Base-by-base conservation (phyloP, 2,888 invertebrate genomes). In the Idaea aversata region DNA sequence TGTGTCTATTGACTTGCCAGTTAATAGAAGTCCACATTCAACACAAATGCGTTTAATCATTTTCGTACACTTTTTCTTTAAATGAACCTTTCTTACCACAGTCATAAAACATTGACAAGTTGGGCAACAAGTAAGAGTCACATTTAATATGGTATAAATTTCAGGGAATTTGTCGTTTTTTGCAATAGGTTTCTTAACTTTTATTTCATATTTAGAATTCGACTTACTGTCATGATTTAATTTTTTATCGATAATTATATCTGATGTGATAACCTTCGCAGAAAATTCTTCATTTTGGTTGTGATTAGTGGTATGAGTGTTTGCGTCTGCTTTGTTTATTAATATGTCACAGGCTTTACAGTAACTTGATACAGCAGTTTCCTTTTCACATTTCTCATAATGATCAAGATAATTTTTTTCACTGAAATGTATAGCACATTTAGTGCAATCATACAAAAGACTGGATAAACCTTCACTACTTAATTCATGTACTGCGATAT, bases 331-430 rank as follows among this genome's bases (percentile, higher is more conserved):
- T 67, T 66, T 73, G 64, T 86, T 84, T 64, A 90, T 74, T 66
- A 86, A 73, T 73, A 87, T 81, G 67, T 87, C 83, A 75, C 90
- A 90, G 63, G 72, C 61, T 65, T 77, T 82, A 73, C 90, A 90
- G 70, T 85, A 82, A 4, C 72, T 67, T 57, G 83, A 81, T 47
- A 79, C 70, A 7, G 77, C 72, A 61, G 75, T 67, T 68, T 75
- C 72, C 36, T 63, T 67, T 61, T 75, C 81, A 74, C 90, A 90
- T 38, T 69, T 70, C 62, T 67, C 25, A 71, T 72, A 78, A 71
- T 90, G 90, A 59, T 71, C 61, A 15, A 80, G 68, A 72, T 82
- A 84, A 65, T 72, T 77, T 34, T 77, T 73, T 78, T 87, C 86
- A 65, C 72, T 75, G 66, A 85, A 88, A 76, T 88, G 84, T 25